phyloP scores from a whole-genome alignment of 2,888 invertebrate genomes.

The Pseudococcus viburni region DNA sequence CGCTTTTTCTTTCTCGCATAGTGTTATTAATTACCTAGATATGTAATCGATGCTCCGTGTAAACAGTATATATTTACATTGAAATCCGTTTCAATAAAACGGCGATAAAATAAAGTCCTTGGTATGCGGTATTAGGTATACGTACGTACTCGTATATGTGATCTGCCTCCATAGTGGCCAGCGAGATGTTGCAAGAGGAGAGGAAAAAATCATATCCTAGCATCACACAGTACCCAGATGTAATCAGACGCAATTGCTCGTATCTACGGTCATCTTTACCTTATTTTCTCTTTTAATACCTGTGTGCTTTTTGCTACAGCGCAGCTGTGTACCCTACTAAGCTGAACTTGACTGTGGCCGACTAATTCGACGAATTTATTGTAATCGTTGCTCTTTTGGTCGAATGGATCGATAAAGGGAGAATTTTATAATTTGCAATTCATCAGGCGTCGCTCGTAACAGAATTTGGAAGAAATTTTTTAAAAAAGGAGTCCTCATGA shows the following conservation, averaged over 20 bases:
- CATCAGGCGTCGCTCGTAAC: too few species aligned
- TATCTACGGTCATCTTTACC: conserved; percentile 23
- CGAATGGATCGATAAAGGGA: too few species aligned
- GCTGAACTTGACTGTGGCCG: not conserved
- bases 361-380: not conserved
- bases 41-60: conserved; percentile 65
- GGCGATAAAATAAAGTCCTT: conserved; percentile 60
- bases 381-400: too few species aligned
- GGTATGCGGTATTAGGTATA: conserved; percentile 63
- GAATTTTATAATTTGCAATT: too few species aligned
- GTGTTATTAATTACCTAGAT: conserved; percentile 66
- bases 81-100: conserved; percentile 66
- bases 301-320: not conserved
- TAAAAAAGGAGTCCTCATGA: too few species aligned
- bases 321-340: not conserved
- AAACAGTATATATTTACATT: conserved; percentile 65
- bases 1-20: conserved; percentile 31
- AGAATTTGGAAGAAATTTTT: too few species aligned
- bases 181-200: conserved; percentile 5
- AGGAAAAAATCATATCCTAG: not conserved
- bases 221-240: conserved; percentile 1
- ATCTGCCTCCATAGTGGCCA: conserved; percentile 34
- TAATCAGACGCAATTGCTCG: conserved; percentile 26
- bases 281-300: not conserved
- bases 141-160: not conserved